Base-by-base conservation (phyloP, 2,888 invertebrate genomes). In the Gastracanthus pulcherrimus region DNA sequence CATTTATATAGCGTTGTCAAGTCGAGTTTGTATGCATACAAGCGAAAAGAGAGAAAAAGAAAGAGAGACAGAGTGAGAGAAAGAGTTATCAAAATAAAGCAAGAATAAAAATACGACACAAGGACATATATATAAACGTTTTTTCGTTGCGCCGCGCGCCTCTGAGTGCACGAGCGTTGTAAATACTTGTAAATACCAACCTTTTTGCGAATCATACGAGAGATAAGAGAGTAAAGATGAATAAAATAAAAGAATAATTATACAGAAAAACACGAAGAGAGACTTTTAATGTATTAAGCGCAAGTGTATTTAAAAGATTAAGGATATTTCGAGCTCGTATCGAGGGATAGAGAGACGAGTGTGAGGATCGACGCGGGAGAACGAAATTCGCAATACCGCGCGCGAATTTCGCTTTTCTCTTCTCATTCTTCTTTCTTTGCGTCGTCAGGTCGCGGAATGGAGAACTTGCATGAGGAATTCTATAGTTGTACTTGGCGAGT, bases 111-210 rank as follows among this genome's bases (percentile, higher is more conserved):
- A 19, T 7, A 19, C 16, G 48, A 48, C 48, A 19, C 48, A 48
- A 19, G 19, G 19, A 19, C 45, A 45, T 13, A 45, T n/a, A 48
- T 7, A 19, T 16, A 48, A 2, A 41, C 41, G 41, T 41, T 41
- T 16, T 41, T 41, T 41, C 41, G 13, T 71, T 71, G 36, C 34
- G 58, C 60, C 29, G 23, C 38, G 55, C 51, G 48, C 55, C 55
- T 55, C 9, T 55, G n/a, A 26, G 26, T 34, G 45, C 23, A 51
- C 34, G 34, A 19, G 16, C 60, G 13, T 19, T 77, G 77, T 77
- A 77, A 77, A 77, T 77, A 77, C 6, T 31, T 77, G 77, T 77
- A 77, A 70, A 77, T 77, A 77, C n/a, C 13, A 34, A 29, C 29
- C 9, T 36, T 66, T 58, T 60, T n/a, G 72, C 45, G 48, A 16